Percentiles rank a stretch among this genome's conserved stretches.
Conservation (phyloP, 2,113 vertebrate species). For the Piaya cayana region DNA sequence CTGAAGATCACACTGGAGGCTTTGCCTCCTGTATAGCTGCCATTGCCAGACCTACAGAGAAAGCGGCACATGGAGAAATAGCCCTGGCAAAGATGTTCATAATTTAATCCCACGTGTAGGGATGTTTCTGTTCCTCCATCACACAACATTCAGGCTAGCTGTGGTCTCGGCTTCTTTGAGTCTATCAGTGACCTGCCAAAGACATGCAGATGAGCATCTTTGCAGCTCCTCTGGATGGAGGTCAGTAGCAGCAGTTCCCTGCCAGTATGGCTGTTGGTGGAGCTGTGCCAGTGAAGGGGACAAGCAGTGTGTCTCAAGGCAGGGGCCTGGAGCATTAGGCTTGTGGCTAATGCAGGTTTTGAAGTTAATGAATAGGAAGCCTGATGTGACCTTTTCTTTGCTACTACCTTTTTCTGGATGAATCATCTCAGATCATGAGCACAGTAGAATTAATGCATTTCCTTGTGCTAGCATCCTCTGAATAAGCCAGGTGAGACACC, state of each 20-base stretch:
- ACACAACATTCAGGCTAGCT: neutral
- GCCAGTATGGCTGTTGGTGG: accelerated
- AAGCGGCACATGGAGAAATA: accelerated
- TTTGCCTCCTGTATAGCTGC: neutral
- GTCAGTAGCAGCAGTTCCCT: accelerated
- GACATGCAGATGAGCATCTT: neutral
- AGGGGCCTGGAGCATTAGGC: neutral
- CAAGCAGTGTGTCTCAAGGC: neutral
- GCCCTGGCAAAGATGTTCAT: neutral
- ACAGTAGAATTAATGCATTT: neutral
- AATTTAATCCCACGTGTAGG: neutral
- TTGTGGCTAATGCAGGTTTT: accelerated
- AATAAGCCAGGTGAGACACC: neutral
- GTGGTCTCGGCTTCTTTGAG: neutral
- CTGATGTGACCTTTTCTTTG: neutral
- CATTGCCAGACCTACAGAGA: neutral
- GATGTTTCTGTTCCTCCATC: neutral
- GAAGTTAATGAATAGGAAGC: neutral
- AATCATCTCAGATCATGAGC: neutral
- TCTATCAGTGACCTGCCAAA: neutral
- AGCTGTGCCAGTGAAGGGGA: neutral
- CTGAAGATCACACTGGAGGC: neutral
- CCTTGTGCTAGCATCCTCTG: neutral
- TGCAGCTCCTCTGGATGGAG: neutral
- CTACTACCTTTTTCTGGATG: neutral